Percentiles rank a stretch among this genome's conserved stretches.
Conservation (phyloP, 2,797 vertebrate species). For the Saxicola maurus region DNA sequence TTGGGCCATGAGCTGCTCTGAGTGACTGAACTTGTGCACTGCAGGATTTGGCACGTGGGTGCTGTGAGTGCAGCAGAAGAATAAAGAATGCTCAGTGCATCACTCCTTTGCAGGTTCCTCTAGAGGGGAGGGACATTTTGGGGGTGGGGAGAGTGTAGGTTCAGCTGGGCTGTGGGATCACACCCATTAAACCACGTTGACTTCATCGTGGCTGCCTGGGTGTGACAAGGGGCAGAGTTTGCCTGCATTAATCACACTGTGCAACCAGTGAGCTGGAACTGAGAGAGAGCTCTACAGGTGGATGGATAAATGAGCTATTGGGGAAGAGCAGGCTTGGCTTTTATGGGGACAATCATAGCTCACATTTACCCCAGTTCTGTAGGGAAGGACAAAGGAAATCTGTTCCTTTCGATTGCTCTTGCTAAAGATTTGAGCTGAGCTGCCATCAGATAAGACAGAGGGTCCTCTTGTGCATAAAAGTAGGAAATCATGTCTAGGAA, state of each 20-base stretch:
- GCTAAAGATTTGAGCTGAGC: fast-evolving
- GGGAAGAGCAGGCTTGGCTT: not conserved
- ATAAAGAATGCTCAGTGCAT: fast-evolving
- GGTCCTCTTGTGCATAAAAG: not conserved
- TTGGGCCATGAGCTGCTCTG: not conserved
- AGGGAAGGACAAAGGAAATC: not conserved
- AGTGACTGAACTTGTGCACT: fast-evolving
- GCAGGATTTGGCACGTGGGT: fast-evolving
- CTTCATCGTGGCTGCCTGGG: not conserved
- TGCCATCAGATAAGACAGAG: not conserved
- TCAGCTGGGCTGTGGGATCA: not conserved
- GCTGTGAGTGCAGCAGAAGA: not conserved
- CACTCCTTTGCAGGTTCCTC: fast-evolving
- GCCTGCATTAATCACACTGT: fast-evolving
- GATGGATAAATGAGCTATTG: not conserved
- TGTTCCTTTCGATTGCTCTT: not conserved
- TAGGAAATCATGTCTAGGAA: not conserved
- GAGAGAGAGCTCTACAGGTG: not conserved
- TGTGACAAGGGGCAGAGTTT: not conserved
- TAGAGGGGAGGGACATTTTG: not conserved
- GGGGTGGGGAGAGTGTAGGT: not conserved
- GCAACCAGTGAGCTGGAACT: not conserved
- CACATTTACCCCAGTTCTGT: fast-evolving
- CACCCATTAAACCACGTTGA: not conserved
- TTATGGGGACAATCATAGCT: not conserved